Conservation (phyloP, 2,113 vertebrate genomes). For the Cinclus mexicanus region DNA sequence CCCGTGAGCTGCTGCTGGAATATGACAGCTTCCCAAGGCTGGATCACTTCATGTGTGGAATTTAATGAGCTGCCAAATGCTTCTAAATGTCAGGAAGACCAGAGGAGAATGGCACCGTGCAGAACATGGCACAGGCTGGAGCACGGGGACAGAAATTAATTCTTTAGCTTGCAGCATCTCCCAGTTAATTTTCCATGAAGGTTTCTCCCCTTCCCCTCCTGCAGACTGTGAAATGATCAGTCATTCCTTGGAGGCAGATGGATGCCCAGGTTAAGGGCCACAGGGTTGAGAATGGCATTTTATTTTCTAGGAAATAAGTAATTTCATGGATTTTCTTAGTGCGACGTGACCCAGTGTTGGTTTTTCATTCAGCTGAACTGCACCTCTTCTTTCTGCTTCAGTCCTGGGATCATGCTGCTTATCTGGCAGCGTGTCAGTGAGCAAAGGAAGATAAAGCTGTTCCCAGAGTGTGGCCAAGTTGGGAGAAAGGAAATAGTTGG, state of each 20-base stretch:
- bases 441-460: not conserved
- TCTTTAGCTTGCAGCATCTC: not conserved
- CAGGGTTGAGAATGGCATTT: not conserved
- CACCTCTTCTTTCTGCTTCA: not conserved
- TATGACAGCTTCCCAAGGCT: not conserved
- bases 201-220: not conserved
- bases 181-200: constrained; percentile 37
- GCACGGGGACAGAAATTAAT: not conserved
- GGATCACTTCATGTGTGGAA: not conserved
- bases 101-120: not conserved
- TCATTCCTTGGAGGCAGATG: not conserved
- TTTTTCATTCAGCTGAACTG: not conserved
- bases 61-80: constrained; percentile 29
- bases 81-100: not conserved
- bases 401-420: not conserved
- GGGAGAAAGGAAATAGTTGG: not conserved
- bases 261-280: not conserved
- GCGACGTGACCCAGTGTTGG: rapidly evolving
- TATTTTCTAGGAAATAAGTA: not conserved
- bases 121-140: not conserved
- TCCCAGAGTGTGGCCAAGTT: not conserved
- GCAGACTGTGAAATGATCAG: not conserved
- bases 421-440: not conserved
- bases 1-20: not conserved
- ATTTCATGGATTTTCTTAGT: not conserved